Evolutionary conservation across 2,113 vertebrate genomes (phyloP), one percentile per base, ranked within the genome.

Genomic region (Aythya baeri): DNA sequence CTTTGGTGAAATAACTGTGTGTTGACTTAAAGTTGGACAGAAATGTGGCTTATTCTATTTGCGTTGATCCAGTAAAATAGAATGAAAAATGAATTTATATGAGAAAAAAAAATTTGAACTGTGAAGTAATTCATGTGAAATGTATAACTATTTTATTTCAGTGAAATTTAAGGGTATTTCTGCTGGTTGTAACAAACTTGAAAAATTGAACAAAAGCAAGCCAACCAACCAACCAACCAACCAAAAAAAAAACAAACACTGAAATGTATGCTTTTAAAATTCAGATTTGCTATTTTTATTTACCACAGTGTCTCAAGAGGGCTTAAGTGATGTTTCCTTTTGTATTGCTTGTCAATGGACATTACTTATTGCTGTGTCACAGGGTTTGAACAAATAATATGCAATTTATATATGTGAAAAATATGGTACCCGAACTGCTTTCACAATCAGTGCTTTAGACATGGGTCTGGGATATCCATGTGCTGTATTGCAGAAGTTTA

Each of bases 331-430:
- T 14, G 4, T 26, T 55, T 12, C 5, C 25, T 59, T 76, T 18
- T 2, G 0, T 62, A 0, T 25, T 54, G 17, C 27, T 50, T 77
- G 1, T 44, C 49, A 29, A 9, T 3, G 3, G 7, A 5, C 13
- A 3, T 16, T 22, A 6, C 17, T 66, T 49, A 13, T 21, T 88
- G 34, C 44, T 46, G 44, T 41, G 61, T 52, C n/a, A 57, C 31
- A 17, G 31, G 4, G 32, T 93, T 75, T 43, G 46, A 67, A 46
- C 21, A 38, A 62, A 12, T 8, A 46, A 76, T 1, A 4, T 72
- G 23, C 43, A 50, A 77, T 23, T 22, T 32, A 32, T 7, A 3
- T 8, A 8, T 26, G 13, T 70, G 36, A 50, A 86, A 72, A 49
- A 18, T 13, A 10, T 0, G 1, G 44, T 8, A 61, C 26, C 17